Conservation (phyloP, 2,113 vertebrate genomes). For the Leptosomus discolor region DNA sequence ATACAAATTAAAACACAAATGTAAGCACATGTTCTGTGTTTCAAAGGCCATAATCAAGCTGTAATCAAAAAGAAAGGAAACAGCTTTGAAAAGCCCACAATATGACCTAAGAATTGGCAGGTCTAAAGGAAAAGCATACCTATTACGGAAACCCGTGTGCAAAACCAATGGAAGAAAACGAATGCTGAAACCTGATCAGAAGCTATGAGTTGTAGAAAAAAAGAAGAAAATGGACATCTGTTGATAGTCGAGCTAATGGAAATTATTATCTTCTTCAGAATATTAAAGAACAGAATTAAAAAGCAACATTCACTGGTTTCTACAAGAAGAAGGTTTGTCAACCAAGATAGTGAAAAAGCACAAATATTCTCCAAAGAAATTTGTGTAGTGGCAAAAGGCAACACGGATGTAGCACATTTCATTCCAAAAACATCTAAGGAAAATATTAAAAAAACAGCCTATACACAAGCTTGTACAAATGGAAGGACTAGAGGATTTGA, state of each 20-base stretch:
- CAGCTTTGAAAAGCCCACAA: background rate
- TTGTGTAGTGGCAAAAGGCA: background rate
- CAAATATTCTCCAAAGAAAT: background rate
- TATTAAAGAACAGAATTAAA: background rate
- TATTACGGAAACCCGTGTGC: background rate
- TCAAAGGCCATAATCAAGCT: background rate
- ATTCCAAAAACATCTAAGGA: background rate
- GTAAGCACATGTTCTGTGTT: background rate
- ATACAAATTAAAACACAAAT: background rate
- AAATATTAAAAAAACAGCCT: background rate
- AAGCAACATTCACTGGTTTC: background rate
- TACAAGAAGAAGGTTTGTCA: background rate
- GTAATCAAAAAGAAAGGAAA: background rate
- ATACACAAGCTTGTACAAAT: background rate
- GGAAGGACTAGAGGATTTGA: background rate
- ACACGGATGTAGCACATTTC: background rate
- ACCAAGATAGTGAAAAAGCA: background rate
- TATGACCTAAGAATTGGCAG: background rate
- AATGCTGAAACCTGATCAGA: background rate
- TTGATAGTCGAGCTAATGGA: background rate
- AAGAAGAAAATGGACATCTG: background rate
- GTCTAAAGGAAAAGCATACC: background rate
- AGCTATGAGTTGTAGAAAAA: background rate
- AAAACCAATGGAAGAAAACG: background rate
- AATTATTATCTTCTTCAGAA: background rate